phyloP scores from a whole-genome alignment of 2,888 invertebrate genomes.

The Icerya purchasi region DNA sequence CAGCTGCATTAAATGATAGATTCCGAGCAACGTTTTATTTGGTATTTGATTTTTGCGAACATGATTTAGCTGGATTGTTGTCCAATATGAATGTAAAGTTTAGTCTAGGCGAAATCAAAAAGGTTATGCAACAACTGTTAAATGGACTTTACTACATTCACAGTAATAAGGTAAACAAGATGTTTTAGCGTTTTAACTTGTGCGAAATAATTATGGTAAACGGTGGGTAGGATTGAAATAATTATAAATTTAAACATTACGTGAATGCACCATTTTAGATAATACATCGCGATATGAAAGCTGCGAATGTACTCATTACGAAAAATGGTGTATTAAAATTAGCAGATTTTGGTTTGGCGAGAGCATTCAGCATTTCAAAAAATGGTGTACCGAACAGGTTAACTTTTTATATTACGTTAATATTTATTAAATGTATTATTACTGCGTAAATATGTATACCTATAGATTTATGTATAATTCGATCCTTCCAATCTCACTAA shows the following conservation, averaged over 20 bases:
- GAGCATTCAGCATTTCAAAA: conserved; percentile 75
- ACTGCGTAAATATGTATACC: no score
- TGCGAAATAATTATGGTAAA: neutral
- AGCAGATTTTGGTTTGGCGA: conserved; percentile 90
- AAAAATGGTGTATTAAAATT: conserved; percentile 83
- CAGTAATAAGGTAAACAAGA: conserved; percentile 48
- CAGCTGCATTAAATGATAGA: conserved; percentile 42
- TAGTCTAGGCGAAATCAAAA: conserved; percentile 87
- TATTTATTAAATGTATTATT: no score
- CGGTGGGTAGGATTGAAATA: neutral
- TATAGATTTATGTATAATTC: no score
- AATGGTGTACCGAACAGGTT: conserved; percentile 53
- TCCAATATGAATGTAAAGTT: conserved; percentile 92
- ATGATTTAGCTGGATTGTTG: conserved; percentile 86
- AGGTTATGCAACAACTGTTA: conserved; percentile 66
- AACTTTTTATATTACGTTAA: no score
- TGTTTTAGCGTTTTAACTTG: neutral
- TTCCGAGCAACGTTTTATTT: conserved; percentile 77
- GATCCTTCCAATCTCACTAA: no score
- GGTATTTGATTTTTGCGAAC: conserved; percentile 96
- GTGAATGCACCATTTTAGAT: conserved; percentile 29
- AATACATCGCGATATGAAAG: conserved; percentile 91
- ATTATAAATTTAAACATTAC: no score
- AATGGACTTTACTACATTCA: conserved; percentile 91
- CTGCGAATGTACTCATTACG: conserved; percentile 91